These are phyloP conservation scores for Xenopus borealis DNA, from an alignment of 2,113 vertebrate species.

Conservation along the genomic window DNA sequence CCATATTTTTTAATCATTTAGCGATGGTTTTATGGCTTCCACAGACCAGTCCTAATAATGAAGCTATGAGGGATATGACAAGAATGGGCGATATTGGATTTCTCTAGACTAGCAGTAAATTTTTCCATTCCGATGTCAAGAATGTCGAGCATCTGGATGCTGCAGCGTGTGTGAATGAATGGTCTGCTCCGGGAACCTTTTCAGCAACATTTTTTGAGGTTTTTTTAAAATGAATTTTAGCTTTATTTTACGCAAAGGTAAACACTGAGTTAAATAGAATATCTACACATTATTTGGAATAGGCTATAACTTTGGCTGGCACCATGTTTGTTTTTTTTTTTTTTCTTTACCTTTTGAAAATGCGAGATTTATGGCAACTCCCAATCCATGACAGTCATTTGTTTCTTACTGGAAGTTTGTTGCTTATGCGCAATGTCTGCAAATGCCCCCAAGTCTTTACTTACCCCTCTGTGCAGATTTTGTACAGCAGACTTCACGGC, in stretches of 20 bases:
- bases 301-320: too few relatives aligned
- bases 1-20: conserved; percentile 81
- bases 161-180: conserved; percentile 62
- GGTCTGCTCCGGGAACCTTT: conserved; percentile 71
- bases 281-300: too few relatives aligned
- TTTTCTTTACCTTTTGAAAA: too few relatives aligned
- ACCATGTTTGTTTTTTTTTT: too few relatives aligned
- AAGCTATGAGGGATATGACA: conserved; percentile 85
- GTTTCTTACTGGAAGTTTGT: too few relatives aligned
- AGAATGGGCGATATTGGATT: conserved; percentile 84
- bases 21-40: conserved; percentile 71
- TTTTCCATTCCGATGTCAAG: conserved; percentile 90
- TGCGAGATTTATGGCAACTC: too few relatives aligned
- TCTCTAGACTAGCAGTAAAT: conserved; percentile 83
- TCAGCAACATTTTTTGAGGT: conserved; percentile 51
- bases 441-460: too few relatives aligned
- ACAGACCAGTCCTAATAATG: conserved; percentile 79
- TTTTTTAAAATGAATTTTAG: conserved; percentile 53
- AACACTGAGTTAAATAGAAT: conserved; percentile 42
- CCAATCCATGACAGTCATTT: too few relatives aligned
- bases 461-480: too few relatives aligned
- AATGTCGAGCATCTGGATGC: conserved; percentile 91
- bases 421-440: too few relatives aligned
- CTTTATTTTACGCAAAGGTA: conserved; percentile 72
- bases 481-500: too few relatives aligned